Evolutionary conservation across 2,113 vertebrate genomes (phyloP).

Genomic region (Sardina pilchardus): DNA sequence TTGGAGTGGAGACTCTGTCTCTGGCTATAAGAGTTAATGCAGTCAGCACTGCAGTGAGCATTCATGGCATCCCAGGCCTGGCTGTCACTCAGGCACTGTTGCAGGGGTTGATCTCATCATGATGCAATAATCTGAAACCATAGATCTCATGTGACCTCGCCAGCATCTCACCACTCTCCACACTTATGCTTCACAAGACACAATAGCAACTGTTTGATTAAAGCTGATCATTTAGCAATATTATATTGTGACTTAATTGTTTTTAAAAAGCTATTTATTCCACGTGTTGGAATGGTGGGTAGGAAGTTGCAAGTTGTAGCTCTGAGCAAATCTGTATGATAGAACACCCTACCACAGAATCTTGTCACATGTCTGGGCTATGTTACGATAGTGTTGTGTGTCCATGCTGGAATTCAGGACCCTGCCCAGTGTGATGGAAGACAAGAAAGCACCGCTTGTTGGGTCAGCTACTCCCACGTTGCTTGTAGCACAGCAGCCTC

Average conservation of each 20-base stretch:
- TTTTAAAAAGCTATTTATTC: neutral
- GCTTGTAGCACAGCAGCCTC: neutral
- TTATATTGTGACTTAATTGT: neutral
- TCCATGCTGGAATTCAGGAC: neutral
- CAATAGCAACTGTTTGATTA: neutral
- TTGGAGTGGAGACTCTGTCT: neutral
- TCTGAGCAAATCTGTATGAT: neutral
- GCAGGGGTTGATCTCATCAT: slow-evolving; percentile 7
- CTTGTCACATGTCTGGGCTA: neutral
- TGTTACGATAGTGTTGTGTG: slow-evolving; percentile 12
- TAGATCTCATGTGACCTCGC: neutral
- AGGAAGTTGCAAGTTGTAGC: neutral
- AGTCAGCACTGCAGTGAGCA: neutral
- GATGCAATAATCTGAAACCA: slow-evolving; percentile 14
- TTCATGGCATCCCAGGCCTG: neutral
- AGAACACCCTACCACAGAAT: neutral
- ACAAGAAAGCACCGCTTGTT: neutral
- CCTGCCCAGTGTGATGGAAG: neutral
- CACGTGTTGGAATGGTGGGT: neutral
- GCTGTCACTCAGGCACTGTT: neutral
- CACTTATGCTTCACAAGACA: neutral
- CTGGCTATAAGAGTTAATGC: neutral
- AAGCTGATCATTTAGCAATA: neutral
- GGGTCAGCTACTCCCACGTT: neutral
- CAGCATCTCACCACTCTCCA: neutral